Conservation (phyloP, 2,797 vertebrate species). For the Phalanger gymnotis region DNA sequence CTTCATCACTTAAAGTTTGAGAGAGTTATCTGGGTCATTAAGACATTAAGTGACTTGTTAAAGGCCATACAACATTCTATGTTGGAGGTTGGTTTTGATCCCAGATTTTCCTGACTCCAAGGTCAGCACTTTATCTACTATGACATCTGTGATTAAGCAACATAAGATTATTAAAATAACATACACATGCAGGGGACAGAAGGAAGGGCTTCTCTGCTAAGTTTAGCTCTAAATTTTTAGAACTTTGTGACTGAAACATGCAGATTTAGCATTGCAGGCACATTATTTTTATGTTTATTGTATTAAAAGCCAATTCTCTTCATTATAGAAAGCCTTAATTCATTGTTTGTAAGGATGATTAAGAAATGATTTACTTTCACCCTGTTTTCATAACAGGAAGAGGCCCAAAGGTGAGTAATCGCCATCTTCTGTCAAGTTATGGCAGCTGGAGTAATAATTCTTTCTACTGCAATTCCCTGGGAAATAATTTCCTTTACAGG, state of each 20-base stretch:
- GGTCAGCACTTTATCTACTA: not conserved
- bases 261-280: slow-evolving; percentile 47
- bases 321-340: slow-evolving; percentile 42
- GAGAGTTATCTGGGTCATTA: not conserved
- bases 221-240: slow-evolving; percentile 28
- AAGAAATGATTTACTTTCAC: slow-evolving; percentile 49
- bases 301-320: slow-evolving; percentile 26
- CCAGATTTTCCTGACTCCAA: not conserved
- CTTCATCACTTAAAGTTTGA: not conserved
- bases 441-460: slow-evolving; percentile 67
- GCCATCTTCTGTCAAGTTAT: slow-evolving; percentile 66
- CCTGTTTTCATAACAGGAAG: slow-evolving; percentile 34
- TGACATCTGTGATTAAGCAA: not conserved
- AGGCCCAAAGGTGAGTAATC: slow-evolving; percentile 36
- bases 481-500: slow-evolving; percentile 70
- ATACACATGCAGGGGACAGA: slow-evolving; percentile 3
- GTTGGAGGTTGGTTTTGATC: not conserved
- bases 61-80: not conserved
- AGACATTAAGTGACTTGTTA: not conserved
- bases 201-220: not conserved
- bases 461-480: slow-evolving; percentile 70
- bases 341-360: slow-evolving; percentile 31
- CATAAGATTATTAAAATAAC: not conserved
- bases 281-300: slow-evolving; percentile 17
- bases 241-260: slow-evolving; percentile 21